Base-by-base conservation (phyloP, 2,113 vertebrate genomes). In the Aphyosemion australe region DNA sequence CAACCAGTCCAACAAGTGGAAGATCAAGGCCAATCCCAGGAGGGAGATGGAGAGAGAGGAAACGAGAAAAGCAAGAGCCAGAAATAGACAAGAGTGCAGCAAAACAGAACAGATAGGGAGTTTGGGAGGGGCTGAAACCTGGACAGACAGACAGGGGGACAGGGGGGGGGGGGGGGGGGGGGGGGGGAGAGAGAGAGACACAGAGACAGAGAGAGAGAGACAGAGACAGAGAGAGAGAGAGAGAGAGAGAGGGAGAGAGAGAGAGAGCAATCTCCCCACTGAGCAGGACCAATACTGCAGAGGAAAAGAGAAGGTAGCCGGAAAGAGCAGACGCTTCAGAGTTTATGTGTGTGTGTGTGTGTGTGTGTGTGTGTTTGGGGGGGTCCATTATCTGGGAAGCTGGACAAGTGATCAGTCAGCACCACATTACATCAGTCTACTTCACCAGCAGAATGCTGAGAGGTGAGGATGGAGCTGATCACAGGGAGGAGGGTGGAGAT, bases 381-480 rank as follows among this genome's bases (percentile, higher is more conserved):
- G 74, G 76, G 88, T 83, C 82, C 81, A 87, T 90, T 87, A 86
- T 85, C 71, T 73, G 50, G 61, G 68, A 60, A 78, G 63, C 69
- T 41, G 76, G 65, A 73, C 51, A n/a, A 56, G 48, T 73, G 77
- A 62, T 65, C 71, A 84, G 71, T 84, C 61, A 81, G 72, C 74
- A 76, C 13, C 75, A 71, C 69, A 87, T 89, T 77, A 88, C 78
- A 71, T 85, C 70, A 79, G 70, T 63, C 56, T 53, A 68, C 58
- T 77, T 72, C 61, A 69, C 60, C 60, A 68, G 19, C 4, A 68
- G 72, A 81, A 72, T n/a, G n/a, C 37, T 16, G 60, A 31, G 69
- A 56, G 69, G 56, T 19, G 66, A 41, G 49, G 53, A 21, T 16
- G 57, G 46, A n/a, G 45, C 54, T 63, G 61, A 26, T 26, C 26